Evolutionary conservation across 2,888 invertebrate genomes (phyloP).

Genomic region (Nudaria mundana): DNA sequence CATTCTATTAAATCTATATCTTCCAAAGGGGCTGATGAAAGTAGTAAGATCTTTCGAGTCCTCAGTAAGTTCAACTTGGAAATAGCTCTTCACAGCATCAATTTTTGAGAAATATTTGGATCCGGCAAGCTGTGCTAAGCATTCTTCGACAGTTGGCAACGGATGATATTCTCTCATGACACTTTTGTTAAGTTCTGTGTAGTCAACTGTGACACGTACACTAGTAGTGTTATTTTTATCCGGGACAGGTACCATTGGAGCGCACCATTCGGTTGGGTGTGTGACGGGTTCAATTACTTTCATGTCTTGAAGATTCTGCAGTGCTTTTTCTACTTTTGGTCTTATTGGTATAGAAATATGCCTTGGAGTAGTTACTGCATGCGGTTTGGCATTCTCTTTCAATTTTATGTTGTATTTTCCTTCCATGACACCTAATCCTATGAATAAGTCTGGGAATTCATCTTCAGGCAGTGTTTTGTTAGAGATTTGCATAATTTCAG

Average conservation of each 20-base stretch:
- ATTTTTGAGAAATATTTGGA: neutral
- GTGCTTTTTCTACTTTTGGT: neutral
- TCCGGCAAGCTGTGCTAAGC: slow-evolving; percentile 3
- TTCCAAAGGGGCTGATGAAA: slow-evolving; percentile 3
- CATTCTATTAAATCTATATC: slow-evolving; percentile 4
- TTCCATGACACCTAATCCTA: neutral
- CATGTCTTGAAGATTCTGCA: neutral
- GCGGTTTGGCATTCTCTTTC: neutral
- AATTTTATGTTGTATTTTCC: neutral
- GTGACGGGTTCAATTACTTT: neutral
- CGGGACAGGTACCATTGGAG: neutral
- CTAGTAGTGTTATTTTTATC: neutral
- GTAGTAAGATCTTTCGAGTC: slow-evolving; percentile 5
- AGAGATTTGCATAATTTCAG: neutral
- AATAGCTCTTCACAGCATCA: neutral
- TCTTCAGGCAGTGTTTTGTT: neutral
- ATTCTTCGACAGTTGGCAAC: slow-evolving; percentile 5
- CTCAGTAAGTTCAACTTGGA: slow-evolving; percentile 1
- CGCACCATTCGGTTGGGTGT: neutral
- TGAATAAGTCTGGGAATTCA: neutral
- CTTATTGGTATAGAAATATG: neutral
- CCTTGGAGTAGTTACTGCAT: neutral
- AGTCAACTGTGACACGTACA: neutral
- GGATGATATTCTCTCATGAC: neutral
- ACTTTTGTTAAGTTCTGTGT: neutral